Evolutionary conservation across 2,888 invertebrate species (phyloP), one percentile per base, ranked within the genome.

Genomic region (Parnassius smintheus): DNA sequence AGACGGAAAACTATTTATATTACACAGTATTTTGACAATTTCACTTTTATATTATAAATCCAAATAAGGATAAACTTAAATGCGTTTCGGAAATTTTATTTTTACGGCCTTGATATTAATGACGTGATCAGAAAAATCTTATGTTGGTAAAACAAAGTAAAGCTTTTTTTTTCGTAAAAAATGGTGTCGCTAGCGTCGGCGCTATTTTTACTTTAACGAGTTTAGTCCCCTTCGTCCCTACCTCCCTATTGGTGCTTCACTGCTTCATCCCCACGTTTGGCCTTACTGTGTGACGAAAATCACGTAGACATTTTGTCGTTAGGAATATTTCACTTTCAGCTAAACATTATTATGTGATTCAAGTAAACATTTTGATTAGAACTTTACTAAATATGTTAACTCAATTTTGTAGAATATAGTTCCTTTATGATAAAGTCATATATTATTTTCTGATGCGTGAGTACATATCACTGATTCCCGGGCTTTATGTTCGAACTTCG

Each of bases 161-260:
- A 75, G 75, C 45, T 52, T 59, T 46, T 59, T 46, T 44, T 60
- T 61, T 49, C 53, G 66, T 64, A 76, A n/a, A 49, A 18, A 13
- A 80, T 76, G 75, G 78, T 83, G 82, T 83, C 66, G 68, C 57
- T 76, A 12, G 46, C 51, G 80, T 76, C 76, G 77, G 74, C 74
- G 83, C 83, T 90, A 90, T 89, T 88, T 90, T 85, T 86, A 86
- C 83, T 82, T 90, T 88, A 88, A 90, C 84, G 86, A 78, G 88
- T 84, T 86, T 84, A 83, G 78, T 86, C 81, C 85, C 84, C 85
- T 78, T 72, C 68, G 71, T 76, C 77, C 74, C 75, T 64, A 66
- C 70, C 68, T 75, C 77, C 77, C 80, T 71, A 70, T 42, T 68
- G 65, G 68, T 74, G 75, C 75, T 77, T 75, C 77, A 67, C 68